Evolutionary conservation across 2,888 invertebrate genomes (phyloP).

Genomic region (Adelognathus sp.): DNA sequence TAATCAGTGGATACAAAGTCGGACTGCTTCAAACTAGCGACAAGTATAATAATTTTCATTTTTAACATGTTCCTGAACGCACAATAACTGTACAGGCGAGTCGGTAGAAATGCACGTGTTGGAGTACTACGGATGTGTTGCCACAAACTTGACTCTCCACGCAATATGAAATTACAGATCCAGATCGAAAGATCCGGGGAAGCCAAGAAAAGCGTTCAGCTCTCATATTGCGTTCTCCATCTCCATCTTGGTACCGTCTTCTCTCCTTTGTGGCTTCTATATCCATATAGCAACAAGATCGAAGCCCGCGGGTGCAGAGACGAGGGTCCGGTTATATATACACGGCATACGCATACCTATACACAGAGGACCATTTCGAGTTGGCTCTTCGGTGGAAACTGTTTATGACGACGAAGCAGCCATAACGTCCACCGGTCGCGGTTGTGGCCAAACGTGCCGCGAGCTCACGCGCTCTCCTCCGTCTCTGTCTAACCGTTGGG

Average conservation of each 20-base stretch:
- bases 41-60: too few relatives aligned
- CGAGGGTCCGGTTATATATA: constrained; percentile 31
- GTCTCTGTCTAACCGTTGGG: constrained; percentile 57
- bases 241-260: constrained; percentile 9
- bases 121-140: too few relatives aligned
- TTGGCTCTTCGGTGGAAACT: constrained; percentile 60
- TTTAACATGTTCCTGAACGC: too few relatives aligned
- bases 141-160: too few relatives aligned
- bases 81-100: too few relatives aligned
- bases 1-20: too few relatives aligned
- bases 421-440: constrained; percentile 60
- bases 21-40: too few relatives aligned
- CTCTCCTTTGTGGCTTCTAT: background rate
- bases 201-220: background rate
- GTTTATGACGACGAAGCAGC: constrained; percentile 62
- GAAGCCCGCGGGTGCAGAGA: constrained; percentile 5
- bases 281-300: background rate
- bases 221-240: background rate
- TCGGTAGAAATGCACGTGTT: too few relatives aligned
- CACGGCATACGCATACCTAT: constrained; percentile 1
- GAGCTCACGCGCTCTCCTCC: constrained; percentile 48
- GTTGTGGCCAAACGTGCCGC: constrained; percentile 66
- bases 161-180: too few relatives aligned
- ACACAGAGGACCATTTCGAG: constrained; percentile 49
- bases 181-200: too few relatives aligned